phyloP scores from a whole-genome alignment of 1,140 invertebrate species.

The Heliconius hewitsoni region DNA sequence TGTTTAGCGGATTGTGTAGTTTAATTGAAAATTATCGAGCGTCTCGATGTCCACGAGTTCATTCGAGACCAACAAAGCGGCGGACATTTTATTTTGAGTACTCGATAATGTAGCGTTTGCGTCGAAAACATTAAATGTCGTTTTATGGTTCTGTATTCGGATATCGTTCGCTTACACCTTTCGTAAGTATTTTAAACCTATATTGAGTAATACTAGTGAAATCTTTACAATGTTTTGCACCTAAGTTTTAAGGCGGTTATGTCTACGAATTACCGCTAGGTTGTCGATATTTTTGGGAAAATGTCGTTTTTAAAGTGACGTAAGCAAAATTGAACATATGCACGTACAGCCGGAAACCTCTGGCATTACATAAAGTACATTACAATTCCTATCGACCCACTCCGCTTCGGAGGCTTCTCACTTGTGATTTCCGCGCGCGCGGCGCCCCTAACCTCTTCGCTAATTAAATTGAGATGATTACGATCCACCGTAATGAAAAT shows the following conservation, averaged over 20 bases:
- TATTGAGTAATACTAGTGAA: constrained; percentile 54
- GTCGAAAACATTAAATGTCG: constrained; percentile 80
- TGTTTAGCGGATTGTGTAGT: constrained; percentile 68
- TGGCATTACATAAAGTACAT: constrained; percentile 58
- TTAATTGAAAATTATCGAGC: constrained; percentile 72
- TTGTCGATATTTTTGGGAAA: constrained; percentile 72
- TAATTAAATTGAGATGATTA: constrained; percentile 77
- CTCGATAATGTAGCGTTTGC: constrained; percentile 82
- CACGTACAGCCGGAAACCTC: constrained; percentile 49
- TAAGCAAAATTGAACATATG: constrained; percentile 65
- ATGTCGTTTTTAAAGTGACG: constrained; percentile 75
- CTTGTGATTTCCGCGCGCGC: constrained; percentile 76
- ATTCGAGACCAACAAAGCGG: constrained; percentile 81
- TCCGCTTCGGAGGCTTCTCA: constrained; percentile 71
- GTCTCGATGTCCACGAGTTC: constrained; percentile 81
- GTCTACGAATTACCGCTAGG: constrained; percentile 68
- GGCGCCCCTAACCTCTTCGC: constrained; percentile 79
- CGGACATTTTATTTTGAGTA: constrained; percentile 83
- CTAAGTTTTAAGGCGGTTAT: constrained; percentile 67
- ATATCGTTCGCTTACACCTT: constrained; percentile 80
- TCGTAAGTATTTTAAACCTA: constrained; percentile 73
- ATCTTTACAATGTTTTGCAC: constrained; percentile 49
- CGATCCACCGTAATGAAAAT: constrained; percentile 44
- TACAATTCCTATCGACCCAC: constrained; percentile 73
- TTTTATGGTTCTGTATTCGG: constrained; percentile 78